phyloP scores from a whole-genome alignment of 2,113 vertebrate genomes.

The Neoarius graeffei region DNA sequence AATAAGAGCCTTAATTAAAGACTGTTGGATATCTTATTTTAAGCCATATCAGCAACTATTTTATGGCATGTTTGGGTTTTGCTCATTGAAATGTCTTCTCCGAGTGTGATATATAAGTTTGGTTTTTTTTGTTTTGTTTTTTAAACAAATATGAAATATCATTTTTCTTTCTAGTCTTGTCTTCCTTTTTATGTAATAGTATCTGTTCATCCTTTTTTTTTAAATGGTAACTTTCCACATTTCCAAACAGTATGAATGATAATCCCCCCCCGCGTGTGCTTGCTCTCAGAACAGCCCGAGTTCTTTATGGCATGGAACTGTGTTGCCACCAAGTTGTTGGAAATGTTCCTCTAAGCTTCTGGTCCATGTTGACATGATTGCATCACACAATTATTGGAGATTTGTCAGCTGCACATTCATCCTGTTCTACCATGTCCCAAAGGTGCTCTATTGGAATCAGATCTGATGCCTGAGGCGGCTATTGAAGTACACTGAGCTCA shows the following conservation, averaged over 20 bases:
- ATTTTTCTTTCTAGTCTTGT: background rate
- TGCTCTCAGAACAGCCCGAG: background rate
- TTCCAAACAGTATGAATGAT: background rate
- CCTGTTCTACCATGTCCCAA: background rate
- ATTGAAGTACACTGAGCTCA: background rate
- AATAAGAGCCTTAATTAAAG: background rate
- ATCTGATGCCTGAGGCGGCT: background rate
- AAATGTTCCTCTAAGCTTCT: background rate
- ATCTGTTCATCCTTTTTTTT: background rate
- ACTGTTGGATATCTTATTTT: background rate
- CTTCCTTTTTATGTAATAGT: background rate
- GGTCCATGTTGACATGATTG: too few relatives aligned
- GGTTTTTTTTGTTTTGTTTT: too few relatives aligned
- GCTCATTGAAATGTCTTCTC: background rate
- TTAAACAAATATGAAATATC: background rate
- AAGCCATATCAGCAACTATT: background rate
- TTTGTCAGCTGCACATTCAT: background rate
- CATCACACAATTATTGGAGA: too few relatives aligned
- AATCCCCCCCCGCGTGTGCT: background rate
- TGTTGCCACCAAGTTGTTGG: background rate
- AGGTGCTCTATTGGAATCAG: background rate
- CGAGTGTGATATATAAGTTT: too few relatives aligned
- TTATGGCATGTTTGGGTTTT: background rate
- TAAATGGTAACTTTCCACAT: background rate
- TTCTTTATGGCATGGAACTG: background rate